These are phyloP conservation scores for Platycheirus albimanus DNA, from an alignment of 2,888 invertebrate species.

Conservation along the genomic window DNA sequence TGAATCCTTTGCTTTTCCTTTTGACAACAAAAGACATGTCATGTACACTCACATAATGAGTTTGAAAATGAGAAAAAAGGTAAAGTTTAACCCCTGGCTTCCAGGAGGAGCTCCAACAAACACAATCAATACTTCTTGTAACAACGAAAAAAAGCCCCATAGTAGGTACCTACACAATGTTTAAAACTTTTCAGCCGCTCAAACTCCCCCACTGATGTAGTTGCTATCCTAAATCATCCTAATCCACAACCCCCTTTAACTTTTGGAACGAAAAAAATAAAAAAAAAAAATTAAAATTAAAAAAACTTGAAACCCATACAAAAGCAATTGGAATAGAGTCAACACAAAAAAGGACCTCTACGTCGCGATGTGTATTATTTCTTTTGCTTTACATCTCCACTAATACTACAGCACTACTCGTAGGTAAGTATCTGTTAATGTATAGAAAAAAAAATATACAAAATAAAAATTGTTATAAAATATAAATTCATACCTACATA, in stretches of 20 bases:
- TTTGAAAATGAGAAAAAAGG: conserved; percentile 53
- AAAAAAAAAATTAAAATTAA: conserved; percentile 34
- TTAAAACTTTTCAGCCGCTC: conserved; percentile 53
- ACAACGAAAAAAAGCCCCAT: conserved; percentile 30
- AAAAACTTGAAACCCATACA: conserved; percentile 27
- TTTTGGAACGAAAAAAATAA: conserved; percentile 44
- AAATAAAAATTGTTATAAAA: conserved; percentile 67
- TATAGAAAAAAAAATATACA: conserved; percentile 34
- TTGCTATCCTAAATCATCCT: conserved; percentile 68
- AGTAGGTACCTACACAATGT: conserved; percentile 50
- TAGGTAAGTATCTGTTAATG: conserved; percentile 70
- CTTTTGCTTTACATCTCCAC: conserved; percentile 64
- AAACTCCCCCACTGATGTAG: conserved; percentile 10
- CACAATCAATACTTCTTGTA: conserved; percentile 57
- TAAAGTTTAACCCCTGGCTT: conserved; percentile 44
- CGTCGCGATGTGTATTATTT: conserved; percentile 65
- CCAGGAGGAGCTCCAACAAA: conserved; percentile 14
- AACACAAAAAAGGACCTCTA: conserved; percentile 31
- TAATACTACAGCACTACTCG: conserved; percentile 67
- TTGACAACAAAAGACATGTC: conserved; percentile 67
- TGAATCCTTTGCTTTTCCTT: conserved; percentile 31
- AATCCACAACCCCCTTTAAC: conserved; percentile 68
- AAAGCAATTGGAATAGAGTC: conserved; percentile 55
- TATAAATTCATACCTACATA: conserved; percentile 75
- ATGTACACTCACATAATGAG: conserved; percentile 64